Evolutionary conservation across 1,140 invertebrate genomes (phyloP).

Genomic region (Magallana gigas): DNA sequence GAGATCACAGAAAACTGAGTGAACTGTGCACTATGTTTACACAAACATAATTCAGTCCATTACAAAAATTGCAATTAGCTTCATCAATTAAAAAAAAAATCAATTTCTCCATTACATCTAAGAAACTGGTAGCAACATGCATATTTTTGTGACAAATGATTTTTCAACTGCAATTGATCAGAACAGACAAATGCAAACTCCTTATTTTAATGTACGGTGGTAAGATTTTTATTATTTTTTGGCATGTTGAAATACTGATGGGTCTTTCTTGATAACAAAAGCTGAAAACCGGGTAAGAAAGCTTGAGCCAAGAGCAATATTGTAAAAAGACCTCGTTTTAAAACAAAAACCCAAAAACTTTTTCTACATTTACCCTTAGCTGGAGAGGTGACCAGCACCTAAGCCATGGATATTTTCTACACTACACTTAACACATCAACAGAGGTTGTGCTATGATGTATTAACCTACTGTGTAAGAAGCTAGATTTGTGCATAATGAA

Average conservation of each 20-base stretch:
- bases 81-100: neutral
- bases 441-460: no score
- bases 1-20: conserved; percentile 29
- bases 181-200: no score
- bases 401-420: neutral
- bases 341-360: no score
- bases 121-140: neutral
- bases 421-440: neutral
- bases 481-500: no score
- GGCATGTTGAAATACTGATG: no score
- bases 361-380: no score
- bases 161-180: no score
- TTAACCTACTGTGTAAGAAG: no score
- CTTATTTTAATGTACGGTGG: no score
- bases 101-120: neutral
- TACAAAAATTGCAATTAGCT: conserved; percentile 38
- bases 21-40: neutral
- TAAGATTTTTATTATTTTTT: no score
- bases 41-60: conserved; percentile 32
- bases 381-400: neutral
- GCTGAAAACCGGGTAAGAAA: neutral
- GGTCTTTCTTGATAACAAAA: no score
- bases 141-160: no score
- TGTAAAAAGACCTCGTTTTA: neutral
- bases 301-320: neutral